Conservation (phyloP, 2,888 invertebrate species). For the Drymonia ruficornis region DNA sequence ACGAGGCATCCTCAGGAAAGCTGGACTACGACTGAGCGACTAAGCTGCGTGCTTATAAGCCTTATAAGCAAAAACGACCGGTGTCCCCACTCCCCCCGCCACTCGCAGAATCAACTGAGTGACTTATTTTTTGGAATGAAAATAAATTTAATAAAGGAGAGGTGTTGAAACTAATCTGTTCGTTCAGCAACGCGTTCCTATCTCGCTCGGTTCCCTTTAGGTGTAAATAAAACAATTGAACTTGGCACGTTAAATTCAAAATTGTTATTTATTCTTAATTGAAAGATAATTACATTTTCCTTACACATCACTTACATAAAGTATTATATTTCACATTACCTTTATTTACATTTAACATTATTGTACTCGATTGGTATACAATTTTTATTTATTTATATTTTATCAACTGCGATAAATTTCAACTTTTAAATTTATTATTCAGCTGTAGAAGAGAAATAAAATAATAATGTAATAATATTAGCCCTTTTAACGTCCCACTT, state of each 20-base stretch:
- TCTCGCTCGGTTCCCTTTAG: too few relatives aligned
- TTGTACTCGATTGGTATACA: constrained; percentile 82
- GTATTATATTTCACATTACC: constrained; percentile 71
- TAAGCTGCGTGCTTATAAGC: too few relatives aligned
- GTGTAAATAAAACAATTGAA: constrained; percentile 61
- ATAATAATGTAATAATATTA: not conserved
- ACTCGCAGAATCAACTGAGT: too few relatives aligned
- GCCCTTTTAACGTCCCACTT: too few relatives aligned
- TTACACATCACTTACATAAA: constrained; percentile 54
- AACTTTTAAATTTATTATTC: constrained; percentile 30
- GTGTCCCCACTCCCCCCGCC: too few relatives aligned
- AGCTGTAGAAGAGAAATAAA: constrained; percentile 26
- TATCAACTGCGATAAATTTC: constrained; percentile 56
- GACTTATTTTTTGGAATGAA: too few relatives aligned
- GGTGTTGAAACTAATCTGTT: too few relatives aligned
- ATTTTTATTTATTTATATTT: constrained; percentile 43
- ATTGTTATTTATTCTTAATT: constrained; percentile 76
- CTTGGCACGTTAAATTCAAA: constrained; percentile 84
- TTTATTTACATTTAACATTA: constrained; percentile 77
- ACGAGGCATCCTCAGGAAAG: too few relatives aligned
- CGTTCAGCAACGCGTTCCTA: too few relatives aligned
- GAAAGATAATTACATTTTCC: constrained; percentile 67
- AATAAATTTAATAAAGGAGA: too few relatives aligned
- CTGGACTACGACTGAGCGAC: too few relatives aligned
- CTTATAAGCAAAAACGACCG: too few relatives aligned